These are phyloP conservation scores for Heliconius hewitsoni DNA, from an alignment of 1,140 invertebrate species.

Conservation along the genomic window DNA sequence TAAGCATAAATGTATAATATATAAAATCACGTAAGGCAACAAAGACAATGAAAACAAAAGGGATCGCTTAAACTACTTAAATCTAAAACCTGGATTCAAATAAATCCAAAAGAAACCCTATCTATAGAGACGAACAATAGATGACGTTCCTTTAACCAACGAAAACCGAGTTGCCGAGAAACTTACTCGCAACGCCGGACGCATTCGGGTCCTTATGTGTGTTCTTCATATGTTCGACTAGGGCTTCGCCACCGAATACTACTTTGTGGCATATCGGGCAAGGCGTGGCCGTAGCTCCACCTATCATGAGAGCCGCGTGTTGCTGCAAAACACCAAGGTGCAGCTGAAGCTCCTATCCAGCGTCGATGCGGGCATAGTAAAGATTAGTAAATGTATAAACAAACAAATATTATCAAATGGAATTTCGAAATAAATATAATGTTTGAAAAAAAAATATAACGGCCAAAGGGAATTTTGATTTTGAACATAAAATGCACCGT, in stretches of 20 bases:
- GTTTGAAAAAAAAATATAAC: conserved; percentile 43
- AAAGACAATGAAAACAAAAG: conserved; percentile 49
- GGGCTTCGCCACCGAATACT: conserved; percentile 93
- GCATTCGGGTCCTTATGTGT: conserved; percentile 96
- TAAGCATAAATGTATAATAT: background rate
- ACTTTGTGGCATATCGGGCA: conserved; percentile 96
- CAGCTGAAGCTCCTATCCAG: conserved; percentile 89
- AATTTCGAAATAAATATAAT: conserved; percentile 67
- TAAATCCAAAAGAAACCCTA: conserved; percentile 49
- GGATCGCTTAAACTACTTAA: conserved; percentile 53
- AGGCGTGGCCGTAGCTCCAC: conserved; percentile 93
- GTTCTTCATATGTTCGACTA: conserved; percentile 97
- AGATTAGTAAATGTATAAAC: conserved; percentile 68
- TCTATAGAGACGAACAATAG: conserved; percentile 46
- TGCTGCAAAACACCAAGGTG: conserved; percentile 94
- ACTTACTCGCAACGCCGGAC: conserved; percentile 94
- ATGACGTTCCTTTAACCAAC: conserved; percentile 54
- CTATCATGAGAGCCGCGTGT: conserved; percentile 94
- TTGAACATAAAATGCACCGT: conserved; percentile 12
- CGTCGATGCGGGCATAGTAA: conserved; percentile 74
- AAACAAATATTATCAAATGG: conserved; percentile 55
- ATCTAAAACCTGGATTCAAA: conserved; percentile 43
- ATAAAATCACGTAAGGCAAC: background rate
- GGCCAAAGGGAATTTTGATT: conserved; percentile 55
- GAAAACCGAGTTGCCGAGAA: conserved; percentile 57